Percentiles rank a stretch among this genome's conserved stretches.
Evolutionary conservation across 2,113 vertebrate genomes (phyloP).

Genomic region (Prietella phreatophila): DNA sequence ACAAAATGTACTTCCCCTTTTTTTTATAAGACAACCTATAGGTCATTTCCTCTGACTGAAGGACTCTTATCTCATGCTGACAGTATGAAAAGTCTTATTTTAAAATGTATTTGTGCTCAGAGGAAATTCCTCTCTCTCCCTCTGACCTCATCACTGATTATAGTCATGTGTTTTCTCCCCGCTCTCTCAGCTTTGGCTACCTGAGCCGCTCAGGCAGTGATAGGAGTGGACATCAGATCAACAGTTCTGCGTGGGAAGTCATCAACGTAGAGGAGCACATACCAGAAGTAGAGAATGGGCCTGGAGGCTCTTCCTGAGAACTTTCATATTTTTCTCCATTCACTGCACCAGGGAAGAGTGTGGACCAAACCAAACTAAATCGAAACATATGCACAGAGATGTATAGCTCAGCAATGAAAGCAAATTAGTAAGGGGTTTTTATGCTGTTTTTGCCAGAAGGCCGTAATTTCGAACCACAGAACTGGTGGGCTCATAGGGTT

Average conservation of each 20-base stretch:
- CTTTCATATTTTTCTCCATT: background rate
- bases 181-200: conserved; percentile 80
- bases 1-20: background rate
- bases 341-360: background rate
- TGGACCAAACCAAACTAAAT: background rate
- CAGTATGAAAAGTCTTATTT: conserved; percentile 8
- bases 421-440: background rate
- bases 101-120: background rate
- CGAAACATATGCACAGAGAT: background rate
- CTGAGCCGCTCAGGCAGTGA: conserved; percentile 74
- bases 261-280: conserved; percentile 67
- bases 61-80: background rate
- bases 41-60: conserved; percentile 29
- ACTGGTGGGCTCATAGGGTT: background rate
- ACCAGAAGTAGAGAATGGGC: conserved; percentile 45
- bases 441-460: background rate
- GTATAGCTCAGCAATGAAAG: too few species aligned
- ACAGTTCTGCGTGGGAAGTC: conserved; percentile 79
- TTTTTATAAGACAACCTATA: background rate
- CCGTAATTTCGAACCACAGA: background rate
- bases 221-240: conserved; percentile 62
- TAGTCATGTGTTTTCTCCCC: conserved; percentile 28
- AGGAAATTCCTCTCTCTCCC: conserved; percentile 15
- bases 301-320: conserved; percentile 49
- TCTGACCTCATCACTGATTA: conserved; percentile 4